Percentiles rank a stretch among this genome's conserved stretches.
Conservation (phyloP, 1,140 invertebrate genomes). For the Macrosteles quadrilineatus region DNA sequence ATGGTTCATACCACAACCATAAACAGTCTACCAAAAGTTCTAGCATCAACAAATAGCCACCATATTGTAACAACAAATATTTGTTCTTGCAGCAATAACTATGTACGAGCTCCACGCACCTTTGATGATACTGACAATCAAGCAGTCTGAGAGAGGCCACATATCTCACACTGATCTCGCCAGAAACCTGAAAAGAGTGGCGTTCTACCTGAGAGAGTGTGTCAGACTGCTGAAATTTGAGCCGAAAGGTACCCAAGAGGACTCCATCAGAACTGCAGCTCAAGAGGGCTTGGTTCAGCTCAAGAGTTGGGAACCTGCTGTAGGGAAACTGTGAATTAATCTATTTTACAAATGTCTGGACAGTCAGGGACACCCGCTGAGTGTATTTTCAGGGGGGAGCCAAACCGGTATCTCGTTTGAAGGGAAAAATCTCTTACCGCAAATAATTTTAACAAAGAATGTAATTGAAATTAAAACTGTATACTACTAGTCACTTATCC, state of each 20-base stretch:
- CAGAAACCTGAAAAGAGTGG: conserved; percentile 29
- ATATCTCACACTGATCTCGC: conserved; percentile 29
- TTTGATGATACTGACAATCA: conserved; percentile 62
- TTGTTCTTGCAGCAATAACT: conserved; percentile 65
- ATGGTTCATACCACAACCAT: no score
- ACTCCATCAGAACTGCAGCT: conserved; percentile 32
- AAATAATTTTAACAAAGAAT: no score
- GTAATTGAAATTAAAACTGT: no score
- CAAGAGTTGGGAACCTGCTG: conserved; percentile 28
- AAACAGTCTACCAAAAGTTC: no score
- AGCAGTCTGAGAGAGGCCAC: conserved; percentile 52
- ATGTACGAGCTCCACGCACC: conserved; percentile 73
- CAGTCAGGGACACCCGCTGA: no score
- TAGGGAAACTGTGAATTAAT: conserved; percentile 45
- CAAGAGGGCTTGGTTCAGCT: conserved; percentile 31
- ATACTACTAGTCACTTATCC: no score
- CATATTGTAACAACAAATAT: no score
- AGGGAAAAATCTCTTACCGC: no score
- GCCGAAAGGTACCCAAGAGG: conserved; percentile 24
- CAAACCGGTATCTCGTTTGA: no score
- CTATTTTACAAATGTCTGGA: no score
- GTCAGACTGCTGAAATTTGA: conserved; percentile 33
- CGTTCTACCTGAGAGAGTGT: conserved; percentile 23
- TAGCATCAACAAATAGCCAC: no score
- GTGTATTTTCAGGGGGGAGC: no score